These are phyloP conservation scores for Brachypterus glaber DNA, from an alignment of 2,888 invertebrate genomes.

Conservation along the genomic window DNA sequence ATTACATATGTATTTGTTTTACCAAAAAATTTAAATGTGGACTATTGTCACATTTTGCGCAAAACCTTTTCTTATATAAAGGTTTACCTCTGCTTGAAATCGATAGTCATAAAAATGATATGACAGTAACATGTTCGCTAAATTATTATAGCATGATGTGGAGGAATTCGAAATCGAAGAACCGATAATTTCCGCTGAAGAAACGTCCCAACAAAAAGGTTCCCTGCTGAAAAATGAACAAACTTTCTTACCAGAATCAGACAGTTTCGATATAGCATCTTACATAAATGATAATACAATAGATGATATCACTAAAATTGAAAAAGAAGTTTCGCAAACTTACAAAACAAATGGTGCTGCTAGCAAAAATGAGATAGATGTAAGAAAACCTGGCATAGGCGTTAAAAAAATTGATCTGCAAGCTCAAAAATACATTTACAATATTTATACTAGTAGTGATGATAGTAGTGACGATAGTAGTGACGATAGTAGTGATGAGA, in stretches of 20 bases:
- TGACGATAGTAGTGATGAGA: constrained; percentile 13
- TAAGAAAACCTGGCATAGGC: constrained; percentile 19
- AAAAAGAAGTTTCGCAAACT: too few species aligned
- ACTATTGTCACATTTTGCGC: too few species aligned
- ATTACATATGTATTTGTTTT: too few species aligned
- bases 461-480: constrained; percentile 17
- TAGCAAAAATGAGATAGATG: neutral
- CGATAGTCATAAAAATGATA: too few species aligned
- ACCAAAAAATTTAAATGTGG: too few species aligned
- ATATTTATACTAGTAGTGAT: constrained; percentile 18
- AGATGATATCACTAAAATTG: neutral
- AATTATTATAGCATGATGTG: constrained; percentile 13
- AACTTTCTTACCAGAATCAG: constrained; percentile 13
- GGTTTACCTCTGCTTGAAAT: too few species aligned
- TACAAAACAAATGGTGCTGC: neutral
- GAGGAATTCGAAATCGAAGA: constrained; percentile 16
- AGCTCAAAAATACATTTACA: constrained; percentile 28
- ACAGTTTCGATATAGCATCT: constrained; percentile 26
- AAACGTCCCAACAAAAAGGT: constrained; percentile 5
- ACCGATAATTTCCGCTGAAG: constrained; percentile 12
- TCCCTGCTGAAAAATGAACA: constrained; percentile 7
- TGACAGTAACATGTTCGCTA: too few species aligned
- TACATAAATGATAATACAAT: constrained; percentile 21
- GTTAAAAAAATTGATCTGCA: constrained; percentile 31
- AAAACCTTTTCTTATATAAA: too few species aligned